Evolutionary conservation across 2,888 invertebrate genomes (phyloP).

Genomic region (Aporophyla lueneburgensis): DNA sequence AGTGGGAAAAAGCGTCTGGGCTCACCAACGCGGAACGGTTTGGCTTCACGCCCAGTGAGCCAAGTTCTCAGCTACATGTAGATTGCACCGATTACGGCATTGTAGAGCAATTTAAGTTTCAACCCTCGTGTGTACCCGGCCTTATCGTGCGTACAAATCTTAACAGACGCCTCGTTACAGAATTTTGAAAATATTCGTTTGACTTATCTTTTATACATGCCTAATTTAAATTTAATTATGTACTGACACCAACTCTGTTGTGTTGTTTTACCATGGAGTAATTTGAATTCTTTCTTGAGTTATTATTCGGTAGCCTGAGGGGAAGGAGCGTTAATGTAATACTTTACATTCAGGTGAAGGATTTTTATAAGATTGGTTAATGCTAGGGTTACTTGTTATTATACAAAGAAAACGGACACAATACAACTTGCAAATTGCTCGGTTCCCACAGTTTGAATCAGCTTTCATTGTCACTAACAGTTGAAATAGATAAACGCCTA

Average conservation of each 20-base stretch:
- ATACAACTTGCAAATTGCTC: constrained; percentile 44
- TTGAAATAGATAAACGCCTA: constrained; percentile 41
- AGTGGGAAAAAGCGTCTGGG: constrained; percentile 86
- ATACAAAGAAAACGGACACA: constrained; percentile 35
- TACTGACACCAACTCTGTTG: constrained; percentile 41
- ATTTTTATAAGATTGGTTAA: constrained; percentile 37
- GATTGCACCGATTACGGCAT: constrained; percentile 84
- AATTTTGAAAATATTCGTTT: constrained; percentile 71
- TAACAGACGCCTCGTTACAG: constrained; percentile 69
- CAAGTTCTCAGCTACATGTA: constrained; percentile 80
- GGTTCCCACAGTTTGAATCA: constrained; percentile 49
- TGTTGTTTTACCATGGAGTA: constrained; percentile 42
- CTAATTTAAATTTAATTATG: constrained; percentile 74
- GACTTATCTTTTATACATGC: constrained; percentile 69
- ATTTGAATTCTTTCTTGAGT: constrained; percentile 38
- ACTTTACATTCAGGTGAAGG: constrained; percentile 52
- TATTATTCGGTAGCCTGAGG: constrained; percentile 44
- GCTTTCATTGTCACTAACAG: constrained; percentile 53
- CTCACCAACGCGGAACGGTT: constrained; percentile 85
- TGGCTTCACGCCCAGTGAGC: constrained; percentile 85
- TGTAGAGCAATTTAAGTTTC: constrained; percentile 81
- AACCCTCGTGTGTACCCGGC: constrained; percentile 70
- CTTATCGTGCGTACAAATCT: constrained; percentile 74
- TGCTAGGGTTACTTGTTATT: constrained; percentile 21
- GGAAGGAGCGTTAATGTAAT: constrained; percentile 28